phyloP scores from a whole-genome alignment of 2,888 invertebrate genomes.

The Acronicta psi region DNA sequence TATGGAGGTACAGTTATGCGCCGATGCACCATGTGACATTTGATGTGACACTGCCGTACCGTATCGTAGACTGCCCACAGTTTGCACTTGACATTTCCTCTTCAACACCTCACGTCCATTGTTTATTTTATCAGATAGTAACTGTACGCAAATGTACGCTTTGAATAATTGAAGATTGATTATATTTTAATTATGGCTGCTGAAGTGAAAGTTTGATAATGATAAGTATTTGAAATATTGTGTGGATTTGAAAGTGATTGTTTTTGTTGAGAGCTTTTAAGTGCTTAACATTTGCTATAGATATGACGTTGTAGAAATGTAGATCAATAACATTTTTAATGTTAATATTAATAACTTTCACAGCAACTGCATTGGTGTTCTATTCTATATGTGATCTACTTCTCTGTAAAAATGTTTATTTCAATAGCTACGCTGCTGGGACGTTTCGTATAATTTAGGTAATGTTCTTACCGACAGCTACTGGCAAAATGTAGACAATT shows the following conservation, averaged over 20 bases:
- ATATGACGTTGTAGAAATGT: slow-evolving; percentile 17
- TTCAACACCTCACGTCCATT: slow-evolving; percentile 49
- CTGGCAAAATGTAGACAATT: too few species aligned
- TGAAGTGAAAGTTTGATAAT: slow-evolving; percentile 34
- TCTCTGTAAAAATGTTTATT: too few species aligned
- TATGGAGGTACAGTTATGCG: slow-evolving; percentile 54
- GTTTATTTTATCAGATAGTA: slow-evolving; percentile 42
- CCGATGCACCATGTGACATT: slow-evolving; percentile 42
- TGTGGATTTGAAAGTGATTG: slow-evolving; percentile 35
- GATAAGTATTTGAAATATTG: slow-evolving; percentile 34
- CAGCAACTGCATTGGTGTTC: neutral
- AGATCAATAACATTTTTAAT: too few species aligned
- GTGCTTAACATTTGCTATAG: slow-evolving; percentile 13
- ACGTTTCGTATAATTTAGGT: too few species aligned
- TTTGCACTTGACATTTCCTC: slow-evolving; percentile 59
- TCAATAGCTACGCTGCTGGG: too few species aligned
- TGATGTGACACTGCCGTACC: slow-evolving; percentile 42
- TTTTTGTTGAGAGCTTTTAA: slow-evolving; percentile 40
- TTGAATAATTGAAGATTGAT: slow-evolving; percentile 31
- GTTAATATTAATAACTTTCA: slow-evolving; percentile 21
- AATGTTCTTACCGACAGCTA: too few species aligned
- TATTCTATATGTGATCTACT: too few species aligned
- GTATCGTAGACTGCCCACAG: slow-evolving; percentile 37
- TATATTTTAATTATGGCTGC: slow-evolving; percentile 22
- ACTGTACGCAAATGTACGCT: slow-evolving; percentile 28